Evolutionary conservation across 2,113 vertebrate species (phyloP).

Genomic region (Psophia crepitans): DNA sequence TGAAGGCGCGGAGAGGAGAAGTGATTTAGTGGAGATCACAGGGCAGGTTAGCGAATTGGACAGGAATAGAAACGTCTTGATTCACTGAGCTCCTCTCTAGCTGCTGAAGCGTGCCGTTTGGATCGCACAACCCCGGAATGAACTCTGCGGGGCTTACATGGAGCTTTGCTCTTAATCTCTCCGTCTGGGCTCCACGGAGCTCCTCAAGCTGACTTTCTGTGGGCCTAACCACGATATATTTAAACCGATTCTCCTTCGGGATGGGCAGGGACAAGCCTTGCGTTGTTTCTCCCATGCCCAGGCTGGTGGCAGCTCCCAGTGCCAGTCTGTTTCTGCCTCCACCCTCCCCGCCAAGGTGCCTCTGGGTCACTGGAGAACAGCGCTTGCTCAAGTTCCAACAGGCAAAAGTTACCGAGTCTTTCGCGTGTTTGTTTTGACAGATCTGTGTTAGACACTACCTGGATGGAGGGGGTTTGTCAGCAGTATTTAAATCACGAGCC

Average conservation of each 20-base stretch:
- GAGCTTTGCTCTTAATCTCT: constrained; percentile 39
- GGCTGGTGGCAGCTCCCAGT: not conserved
- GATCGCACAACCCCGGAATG: not conserved
- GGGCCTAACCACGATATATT: not conserved
- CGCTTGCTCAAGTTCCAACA: not conserved
- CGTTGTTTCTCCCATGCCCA: not conserved
- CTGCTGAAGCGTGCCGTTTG: not conserved
- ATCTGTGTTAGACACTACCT: not conserved
- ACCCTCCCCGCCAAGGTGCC: not conserved
- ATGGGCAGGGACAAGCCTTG: not conserved
- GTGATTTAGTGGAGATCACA: not conserved
- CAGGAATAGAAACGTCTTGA: not conserved
- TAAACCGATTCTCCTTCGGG: not conserved
- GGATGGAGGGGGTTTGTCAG: not conserved
- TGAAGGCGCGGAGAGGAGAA: not conserved
- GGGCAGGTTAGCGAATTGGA: not conserved
- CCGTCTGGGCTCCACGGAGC: not conserved
- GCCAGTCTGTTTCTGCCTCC: not conserved
- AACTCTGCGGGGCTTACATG: not conserved
- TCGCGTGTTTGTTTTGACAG: not conserved
- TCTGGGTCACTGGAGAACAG: not conserved
- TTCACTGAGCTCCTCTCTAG: not conserved
- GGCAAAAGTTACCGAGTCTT: not conserved
- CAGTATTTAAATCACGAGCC: not conserved
- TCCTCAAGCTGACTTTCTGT: not conserved